Conservation (phyloP, 2,113 vertebrate species). For the Dicerorhinus sumatrensis region DNA sequence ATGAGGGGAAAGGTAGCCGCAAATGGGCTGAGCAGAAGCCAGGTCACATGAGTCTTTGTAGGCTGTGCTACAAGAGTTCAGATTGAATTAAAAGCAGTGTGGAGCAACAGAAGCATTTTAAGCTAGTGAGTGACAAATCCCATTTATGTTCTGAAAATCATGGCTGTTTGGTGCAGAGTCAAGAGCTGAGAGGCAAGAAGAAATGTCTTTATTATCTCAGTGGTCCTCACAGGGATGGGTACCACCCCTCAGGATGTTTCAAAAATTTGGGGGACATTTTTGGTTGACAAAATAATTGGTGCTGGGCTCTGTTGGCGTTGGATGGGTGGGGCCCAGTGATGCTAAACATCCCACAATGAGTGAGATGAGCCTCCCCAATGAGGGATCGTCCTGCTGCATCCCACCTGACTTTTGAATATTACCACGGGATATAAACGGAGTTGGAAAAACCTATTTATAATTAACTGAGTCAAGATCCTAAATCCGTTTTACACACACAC, state of each 20-base stretch:
- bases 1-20: fast-evolving
- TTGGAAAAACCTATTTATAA: not conserved
- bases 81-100: too few relatives aligned
- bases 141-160: not conserved
- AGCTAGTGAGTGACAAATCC: not conserved
- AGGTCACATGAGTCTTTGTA: fast-evolving
- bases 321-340: fast-evolving
- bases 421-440: not conserved
- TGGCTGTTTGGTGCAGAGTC: not conserved
- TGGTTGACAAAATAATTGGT: not conserved
- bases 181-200: not conserved
- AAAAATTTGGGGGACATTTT: not conserved
- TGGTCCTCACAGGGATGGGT: not conserved
- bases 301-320: not conserved
- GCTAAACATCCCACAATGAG: fast-evolving
- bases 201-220: not conserved
- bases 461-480: not conserved
- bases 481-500: not conserved
- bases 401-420: not conserved
- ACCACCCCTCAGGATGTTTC: too few relatives aligned
- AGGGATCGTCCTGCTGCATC: not conserved
- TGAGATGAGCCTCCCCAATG: not conserved
- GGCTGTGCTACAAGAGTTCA: not conserved
- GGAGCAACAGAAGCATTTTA: not conserved
- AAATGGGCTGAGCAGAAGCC: not conserved